Base-by-base conservation (phyloP, 2,888 invertebrate species). In the Lithophane leautieri region DNA sequence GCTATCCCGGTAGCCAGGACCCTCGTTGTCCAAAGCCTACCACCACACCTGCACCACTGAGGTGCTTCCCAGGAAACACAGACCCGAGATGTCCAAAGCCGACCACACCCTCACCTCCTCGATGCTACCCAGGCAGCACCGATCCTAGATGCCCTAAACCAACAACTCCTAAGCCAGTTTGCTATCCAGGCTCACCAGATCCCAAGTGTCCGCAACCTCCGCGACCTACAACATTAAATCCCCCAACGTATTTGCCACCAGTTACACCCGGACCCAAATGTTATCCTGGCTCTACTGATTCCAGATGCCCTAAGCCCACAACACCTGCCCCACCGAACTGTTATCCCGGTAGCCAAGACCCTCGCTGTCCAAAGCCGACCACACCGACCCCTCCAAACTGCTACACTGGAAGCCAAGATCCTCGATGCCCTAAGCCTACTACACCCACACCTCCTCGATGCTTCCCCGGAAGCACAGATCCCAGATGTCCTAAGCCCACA, bases 131-230 rank as follows among this genome's bases (percentile, higher is more conserved):
- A 0, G 91, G 92, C 0, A 89, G 88, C 14, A 78, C 76, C 0
- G 91, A 92, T 34, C 84, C 89, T 0, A 72, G 90, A 0, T 94
- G 91, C 12, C 74, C 74, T 0, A 74, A 62, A 0, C 76, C 76
- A 28, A 73, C 92, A 0, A 90, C 75, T n/a, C 75, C 87, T 0
- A 86, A 77, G 12, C 81, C 78, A n/a, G 68, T 70, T 11, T 84
- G 89, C 69, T 85, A 88, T 70, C 91, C 93, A 0, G 94, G 94
- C 0, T 92, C 93, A 8, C 84, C 89, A 12, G 90, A 96, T 84
- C 93, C 93, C 0, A 88, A 90, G 4, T 95, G 95, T 60, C 94
- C 94, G 4, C 91, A 91, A 85, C 89, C 91, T 44, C 76, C 92
- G 9, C 83, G 87, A 22, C 90, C 91, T 0, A 89, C 92, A 0